Base-by-base conservation (phyloP, 2,888 invertebrate species). In the Apamea epomidion region DNA sequence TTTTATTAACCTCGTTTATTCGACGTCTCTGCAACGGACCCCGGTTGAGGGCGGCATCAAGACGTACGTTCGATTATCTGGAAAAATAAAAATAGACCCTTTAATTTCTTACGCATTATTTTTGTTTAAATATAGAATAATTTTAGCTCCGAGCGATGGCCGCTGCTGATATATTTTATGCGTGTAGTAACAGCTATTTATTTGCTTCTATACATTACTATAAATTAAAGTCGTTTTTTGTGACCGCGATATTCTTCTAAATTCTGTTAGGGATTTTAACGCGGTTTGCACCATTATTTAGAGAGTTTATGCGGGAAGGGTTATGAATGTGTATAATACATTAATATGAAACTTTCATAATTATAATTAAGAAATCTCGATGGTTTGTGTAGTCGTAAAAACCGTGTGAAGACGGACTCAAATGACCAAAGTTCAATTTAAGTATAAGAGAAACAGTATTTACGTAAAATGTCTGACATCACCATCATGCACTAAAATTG, bases 11-110 rank as follows among this genome's bases (percentile, higher is more conserved):
- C 94, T 95, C 94, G 93, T 87, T 91, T 91, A 91, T 92, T 90
- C 90, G 85, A 90, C 91, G 93, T 94, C 91, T 91, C 87, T 87
- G 85, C 91, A 87, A 85, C 89, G 85, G 74, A 80, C 92, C 92
- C 89, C 90, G 80, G 79, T 80, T 77, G 83, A 90, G 90, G 93
- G 87, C 92, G 89, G 90, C 96, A 95, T 96, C 92, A 92, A 93
- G 92, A 92, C 90, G 88, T 69, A 83, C 89, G 91, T 88, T 94
- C 94, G 94, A 89, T 92, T 92, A 89, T 95, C 96, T 95, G 94
- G 64, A 95, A 95, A 90, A 90, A 92, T 90, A 90, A 86, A 83
- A 89, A 80, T 69, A 62, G 69, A 74, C n/a, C 42, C 21, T 76
- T 76, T 77, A 69, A 82, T 74, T 80, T 77, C 67, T 58, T 76